Percentiles rank a stretch among this genome's conserved stretches.
Conservation (phyloP, 2,113 vertebrate species). For the Neolamprologus cancellatus region DNA sequence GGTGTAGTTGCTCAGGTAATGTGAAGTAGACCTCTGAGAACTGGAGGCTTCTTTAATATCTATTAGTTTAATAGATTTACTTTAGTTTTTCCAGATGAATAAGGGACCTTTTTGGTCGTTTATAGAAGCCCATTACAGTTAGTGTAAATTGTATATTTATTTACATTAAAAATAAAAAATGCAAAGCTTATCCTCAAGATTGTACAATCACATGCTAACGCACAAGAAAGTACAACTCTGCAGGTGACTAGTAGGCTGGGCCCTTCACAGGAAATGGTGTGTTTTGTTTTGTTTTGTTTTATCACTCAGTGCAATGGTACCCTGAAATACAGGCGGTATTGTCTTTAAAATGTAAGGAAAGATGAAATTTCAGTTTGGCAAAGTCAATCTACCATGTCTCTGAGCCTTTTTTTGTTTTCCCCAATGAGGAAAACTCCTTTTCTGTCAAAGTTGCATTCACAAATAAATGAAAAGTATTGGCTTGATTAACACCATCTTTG, state of each 20-base stretch:
- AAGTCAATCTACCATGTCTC: background rate
- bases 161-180: slow-evolving; percentile 17
- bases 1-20: slow-evolving; percentile 50
- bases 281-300: background rate
- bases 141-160: slow-evolving; percentile 55
- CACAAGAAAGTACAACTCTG: slow-evolving; percentile 4
- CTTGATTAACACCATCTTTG: background rate
- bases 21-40: slow-evolving; percentile 35
- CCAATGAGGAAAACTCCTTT: background rate
- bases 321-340: background rate
- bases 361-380: background rate
- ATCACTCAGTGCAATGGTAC: background rate
- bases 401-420: background rate
- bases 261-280: background rate
- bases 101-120: slow-evolving; percentile 46
- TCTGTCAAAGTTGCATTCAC: background rate
- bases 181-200: slow-evolving; percentile 5
- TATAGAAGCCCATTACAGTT: slow-evolving; percentile 21
- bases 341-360: background rate
- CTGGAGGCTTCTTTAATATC: slow-evolving; percentile 11
- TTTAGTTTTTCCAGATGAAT: slow-evolving; percentile 21
- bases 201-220: slow-evolving; percentile 43
- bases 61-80: background rate
- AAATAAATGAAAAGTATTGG: background rate
- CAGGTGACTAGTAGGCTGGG: background rate